Percentiles rank a stretch among this genome's conserved stretches.
Evolutionary conservation across 1,140 invertebrate genomes (phyloP).

Genomic region (Eurosta solidaginis): DNA sequence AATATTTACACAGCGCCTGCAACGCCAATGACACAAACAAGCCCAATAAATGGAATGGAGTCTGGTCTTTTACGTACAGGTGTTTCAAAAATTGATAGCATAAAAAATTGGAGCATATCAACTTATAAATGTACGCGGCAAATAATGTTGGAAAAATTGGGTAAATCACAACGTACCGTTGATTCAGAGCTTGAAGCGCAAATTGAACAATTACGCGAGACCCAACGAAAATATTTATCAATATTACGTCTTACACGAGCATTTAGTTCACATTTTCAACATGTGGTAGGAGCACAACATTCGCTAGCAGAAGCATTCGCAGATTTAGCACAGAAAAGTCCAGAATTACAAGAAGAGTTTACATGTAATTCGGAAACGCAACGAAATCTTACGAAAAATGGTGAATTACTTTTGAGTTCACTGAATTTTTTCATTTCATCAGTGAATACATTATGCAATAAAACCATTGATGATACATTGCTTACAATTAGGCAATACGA

Average conservation of each 20-base stretch:
- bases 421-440: slow-evolving; percentile 96
- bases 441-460: slow-evolving; percentile 92
- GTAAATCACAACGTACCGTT: slow-evolving; percentile 86
- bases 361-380: slow-evolving; percentile 95
- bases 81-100: slow-evolving; percentile 80
- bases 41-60: slow-evolving; percentile 64
- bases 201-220: slow-evolving; percentile 89
- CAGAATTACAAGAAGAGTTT: slow-evolving; percentile 93
- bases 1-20: slow-evolving; percentile 42
- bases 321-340: slow-evolving; percentile 92
- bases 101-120: slow-evolving; percentile 95
- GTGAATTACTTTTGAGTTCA: slow-evolving; percentile 87
- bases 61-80: slow-evolving; percentile 67
- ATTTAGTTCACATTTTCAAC: slow-evolving; percentile 85
- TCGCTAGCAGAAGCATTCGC: slow-evolving; percentile 72
- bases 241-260: slow-evolving; percentile 83
- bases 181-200: slow-evolving; percentile 85
- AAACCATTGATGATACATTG: slow-evolving; percentile 96
- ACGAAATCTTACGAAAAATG: slow-evolving; percentile 90
- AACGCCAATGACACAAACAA: slow-evolving; percentile 60
- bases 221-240: slow-evolving; percentile 91
- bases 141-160: slow-evolving; percentile 91
- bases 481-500: slow-evolving; percentile 93
- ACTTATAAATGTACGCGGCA: slow-evolving; percentile 97
- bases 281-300: slow-evolving; percentile 83